Evolutionary conservation across 2,888 invertebrate species (phyloP).

Genomic region (Eristalinus sepulchralis): DNA sequence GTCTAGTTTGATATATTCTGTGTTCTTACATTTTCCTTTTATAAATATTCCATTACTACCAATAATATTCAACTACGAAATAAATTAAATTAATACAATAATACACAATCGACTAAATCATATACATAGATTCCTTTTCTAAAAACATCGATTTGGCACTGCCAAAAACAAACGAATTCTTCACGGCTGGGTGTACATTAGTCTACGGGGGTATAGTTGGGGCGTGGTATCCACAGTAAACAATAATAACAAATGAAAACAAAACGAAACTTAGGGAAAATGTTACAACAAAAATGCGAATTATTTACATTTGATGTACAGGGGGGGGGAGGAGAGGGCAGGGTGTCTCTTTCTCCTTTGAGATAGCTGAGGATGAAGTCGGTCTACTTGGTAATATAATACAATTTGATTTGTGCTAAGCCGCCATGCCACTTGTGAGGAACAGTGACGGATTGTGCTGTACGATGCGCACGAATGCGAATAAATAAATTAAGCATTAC

Average conservation of each 20-base stretch:
- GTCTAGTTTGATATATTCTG: slow-evolving; percentile 34
- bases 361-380: background rate
- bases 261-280: slow-evolving; percentile 32
- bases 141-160: slow-evolving; percentile 48
- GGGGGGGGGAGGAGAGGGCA: slow-evolving; percentile 9
- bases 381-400: slow-evolving; percentile 32
- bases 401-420: slow-evolving; percentile 35
- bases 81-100: slow-evolving; percentile 58
- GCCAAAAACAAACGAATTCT: slow-evolving; percentile 31
- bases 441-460: slow-evolving; percentile 33
- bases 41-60: slow-evolving; percentile 66
- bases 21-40: background rate
- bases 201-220: slow-evolving; percentile 23
- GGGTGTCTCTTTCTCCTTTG: background rate
- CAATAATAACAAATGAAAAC: slow-evolving; percentile 30
- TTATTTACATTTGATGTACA: slow-evolving; percentile 62
- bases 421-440: slow-evolving; percentile 28
- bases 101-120: slow-evolving; percentile 9
- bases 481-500: slow-evolving; percentile 55
- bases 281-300: slow-evolving; percentile 28
- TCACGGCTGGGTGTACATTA: background rate
- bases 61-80: slow-evolving; percentile 57
- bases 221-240: slow-evolving; percentile 52
- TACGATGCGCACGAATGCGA: slow-evolving; percentile 16
- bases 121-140: background rate